Evolutionary conservation across 1,140 invertebrate genomes (phyloP), one percentile per base, ranked within the genome.

Genomic region (Hylyphantes graminicola): DNA sequence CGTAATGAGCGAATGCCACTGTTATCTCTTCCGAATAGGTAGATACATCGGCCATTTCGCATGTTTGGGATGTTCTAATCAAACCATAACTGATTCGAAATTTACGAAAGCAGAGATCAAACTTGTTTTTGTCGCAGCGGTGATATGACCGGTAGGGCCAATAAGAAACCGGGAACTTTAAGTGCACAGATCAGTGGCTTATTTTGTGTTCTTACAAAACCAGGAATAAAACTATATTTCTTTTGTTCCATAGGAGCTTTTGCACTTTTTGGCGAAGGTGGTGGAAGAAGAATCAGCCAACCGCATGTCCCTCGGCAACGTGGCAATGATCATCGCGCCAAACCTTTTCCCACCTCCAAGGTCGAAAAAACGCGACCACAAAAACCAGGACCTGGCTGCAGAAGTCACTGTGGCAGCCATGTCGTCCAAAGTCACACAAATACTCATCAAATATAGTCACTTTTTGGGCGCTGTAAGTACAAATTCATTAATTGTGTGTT

Each of bases 261-360:
- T 97, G 63, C 90, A 92, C 13, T 95, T 97, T 88, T 92, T 96
- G 63, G 92, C 93, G 59, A 90, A 93, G 77, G 92, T 97, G 15
- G 92, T 94, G 7, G 92, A 93, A 50, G 91, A 94, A 86, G 92
- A 94, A 87, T 90, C 92, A 85, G 90, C 91, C 75, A 98, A 97
- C 89, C 95, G 96, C 91, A 98, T 97, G 96, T 94, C 93, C 70
- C 91, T 95, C 68, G 94, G 96, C 87, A 98, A 97, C 89, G 95
- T 97, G 10, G 94, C 96, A 10, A 96, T 97, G 93, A 97, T 98
- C 85, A 94, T 96, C 78, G 96, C 96, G 12, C 96, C 96, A 54
- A 96, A 96, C 68, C 92, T 98, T 54, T 97, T 97, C 89, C 94
- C 96, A 15, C 84, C 84, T 67, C 94, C 95, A 4, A 88, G 88